Percentiles rank a stretch among this genome's conserved stretches.
Conservation (phyloP, 1,140 invertebrate genomes). For the Gonioctena quinquepunctata region DNA sequence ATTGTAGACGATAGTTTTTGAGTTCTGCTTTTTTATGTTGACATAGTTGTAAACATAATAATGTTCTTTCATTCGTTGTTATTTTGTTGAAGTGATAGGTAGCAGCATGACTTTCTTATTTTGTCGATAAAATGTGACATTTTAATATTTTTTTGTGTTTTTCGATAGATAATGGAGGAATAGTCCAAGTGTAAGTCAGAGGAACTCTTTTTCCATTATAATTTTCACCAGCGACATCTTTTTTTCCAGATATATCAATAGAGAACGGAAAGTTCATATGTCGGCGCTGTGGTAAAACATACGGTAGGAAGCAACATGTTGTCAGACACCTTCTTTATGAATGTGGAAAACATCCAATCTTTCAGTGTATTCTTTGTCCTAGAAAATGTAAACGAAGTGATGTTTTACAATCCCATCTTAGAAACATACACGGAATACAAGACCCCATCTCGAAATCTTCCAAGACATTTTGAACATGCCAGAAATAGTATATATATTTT, state of each 20-base stretch:
- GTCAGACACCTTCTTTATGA: conserved; percentile 68
- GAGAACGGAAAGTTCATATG: conserved; percentile 29
- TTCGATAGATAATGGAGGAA: too few relatives aligned
- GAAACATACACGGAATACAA: conserved; percentile 44
- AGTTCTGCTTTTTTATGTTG: too few relatives aligned
- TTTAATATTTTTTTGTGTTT: too few relatives aligned
- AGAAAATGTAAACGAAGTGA: conserved; percentile 51
- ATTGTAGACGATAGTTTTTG: too few relatives aligned
- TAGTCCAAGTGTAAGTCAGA: too few relatives aligned
- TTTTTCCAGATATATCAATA: conserved; percentile 26
- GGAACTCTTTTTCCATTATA: too few relatives aligned
- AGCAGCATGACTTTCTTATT: too few relatives aligned
- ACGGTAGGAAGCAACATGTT: conserved; percentile 60
- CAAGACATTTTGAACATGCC: neutral
- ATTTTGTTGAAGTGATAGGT: too few relatives aligned
- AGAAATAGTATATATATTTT: neutral
- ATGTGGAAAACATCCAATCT: conserved; percentile 65
- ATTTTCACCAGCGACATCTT: neutral
- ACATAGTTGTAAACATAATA: too few relatives aligned
- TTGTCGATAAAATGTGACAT: too few relatives aligned
- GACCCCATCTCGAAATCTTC: neutral
- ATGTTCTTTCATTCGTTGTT: too few relatives aligned
- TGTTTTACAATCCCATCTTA: conserved; percentile 42
- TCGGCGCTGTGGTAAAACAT: conserved; percentile 62
- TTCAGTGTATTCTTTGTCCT: conserved; percentile 47